Base-by-base conservation (phyloP, 2,888 invertebrate genomes). In the Terebella lapidaria region DNA sequence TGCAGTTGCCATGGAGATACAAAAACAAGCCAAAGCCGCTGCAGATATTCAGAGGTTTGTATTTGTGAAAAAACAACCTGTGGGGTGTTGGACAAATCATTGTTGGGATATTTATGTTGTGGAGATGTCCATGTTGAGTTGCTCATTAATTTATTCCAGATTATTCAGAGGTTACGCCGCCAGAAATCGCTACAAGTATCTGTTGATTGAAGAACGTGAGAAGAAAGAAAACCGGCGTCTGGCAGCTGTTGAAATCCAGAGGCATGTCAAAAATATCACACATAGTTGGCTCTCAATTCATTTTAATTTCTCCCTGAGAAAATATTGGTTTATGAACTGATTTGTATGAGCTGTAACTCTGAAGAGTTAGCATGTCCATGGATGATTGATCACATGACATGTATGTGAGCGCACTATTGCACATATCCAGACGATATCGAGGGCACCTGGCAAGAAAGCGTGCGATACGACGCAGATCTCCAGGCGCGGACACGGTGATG, bases 151-250 rank as follows among this genome's bases (percentile, higher is more conserved):
- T n/a, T 49, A 5, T 49, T 62, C 27, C 25, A 62, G 74, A 57
- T 71, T 75, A 56, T 77, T 75, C 67, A 67, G 76, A 45, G 77
- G 77, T 25, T 77, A 71, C 64, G 75, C 75, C n/a, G 73, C 73
- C 24, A 63, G 76, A 53, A 72, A 70, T 46, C 61, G 65, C 2
- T 76, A 75, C 64, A 72, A 71, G 54, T 66, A 67, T 53, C 61
- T 77, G 47, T 28, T 70, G 42, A 70, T 64, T 61, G 72, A 74
- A 28, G 72, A 72, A n/a, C 25, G 65, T 24, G 52, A 56, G 27
- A 24, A 15, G 22, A 42, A 55, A 35, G 77, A 77, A 56, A 73
- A 76, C 57, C 60, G 70, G 61, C 67, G 65, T 49, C 69, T 63
- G 63, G 72, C 73, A 27, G 70, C 71, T 18, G 49, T 72, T 29